Conservation (phyloP, 2,888 invertebrate genomes). For the Escarpia spicata region DNA sequence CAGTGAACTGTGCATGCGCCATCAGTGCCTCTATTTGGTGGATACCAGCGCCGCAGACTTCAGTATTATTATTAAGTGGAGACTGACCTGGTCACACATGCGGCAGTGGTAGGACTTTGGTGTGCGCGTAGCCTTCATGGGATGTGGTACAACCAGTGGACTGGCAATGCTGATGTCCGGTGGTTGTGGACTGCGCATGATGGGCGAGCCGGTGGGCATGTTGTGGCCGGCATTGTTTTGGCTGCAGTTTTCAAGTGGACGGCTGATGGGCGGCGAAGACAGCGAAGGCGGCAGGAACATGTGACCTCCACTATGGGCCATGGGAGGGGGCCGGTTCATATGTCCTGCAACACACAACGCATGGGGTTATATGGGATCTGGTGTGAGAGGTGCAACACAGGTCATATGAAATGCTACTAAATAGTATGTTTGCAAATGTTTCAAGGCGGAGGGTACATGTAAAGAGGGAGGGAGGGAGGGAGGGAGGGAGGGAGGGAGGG, state of each 20-base stretch:
- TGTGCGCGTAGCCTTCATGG: conserved; percentile 14
- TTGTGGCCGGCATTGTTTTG: neutral
- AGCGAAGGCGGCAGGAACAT: conserved; percentile 1
- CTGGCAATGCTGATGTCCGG: conserved; percentile 1
- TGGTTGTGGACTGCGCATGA: conserved; percentile 13
- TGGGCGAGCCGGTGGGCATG: neutral
- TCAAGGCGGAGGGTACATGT: no score
- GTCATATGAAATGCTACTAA: neutral
- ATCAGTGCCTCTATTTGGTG: no score
- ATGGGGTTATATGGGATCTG: neutral
- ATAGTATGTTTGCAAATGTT: no score
- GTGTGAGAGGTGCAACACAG: neutral
- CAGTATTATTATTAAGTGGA: neutral
- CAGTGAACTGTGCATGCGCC: no score
- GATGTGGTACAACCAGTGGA: conserved; percentile 13
- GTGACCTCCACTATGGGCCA: conserved; percentile 18
- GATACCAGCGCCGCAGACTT: no score
- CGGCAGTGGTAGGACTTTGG: conserved; percentile 19
- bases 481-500: no score
- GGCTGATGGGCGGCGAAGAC: conserved; percentile 17
- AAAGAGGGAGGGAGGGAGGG: no score
- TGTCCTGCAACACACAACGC: neutral
- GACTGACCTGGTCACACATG: conserved; percentile 23
- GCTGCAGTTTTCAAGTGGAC: neutral
- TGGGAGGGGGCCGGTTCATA: conserved; percentile 18